Evolutionary conservation across 1,140 invertebrate genomes (phyloP), one percentile per base, ranked within the genome.

Genomic region (Drosophila chauvacae): DNA sequence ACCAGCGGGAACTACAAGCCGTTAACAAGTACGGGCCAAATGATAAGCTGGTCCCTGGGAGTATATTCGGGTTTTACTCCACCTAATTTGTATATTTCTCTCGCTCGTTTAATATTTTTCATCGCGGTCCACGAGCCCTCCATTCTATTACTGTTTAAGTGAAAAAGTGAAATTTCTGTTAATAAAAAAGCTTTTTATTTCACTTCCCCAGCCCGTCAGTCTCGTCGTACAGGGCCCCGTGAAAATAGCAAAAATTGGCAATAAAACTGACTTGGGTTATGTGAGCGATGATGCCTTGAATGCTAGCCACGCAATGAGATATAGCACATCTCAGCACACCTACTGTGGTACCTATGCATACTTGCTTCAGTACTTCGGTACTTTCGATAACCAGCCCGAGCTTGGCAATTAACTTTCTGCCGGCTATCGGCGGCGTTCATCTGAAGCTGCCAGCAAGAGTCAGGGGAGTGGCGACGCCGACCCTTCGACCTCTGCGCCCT

Each of bases 131-230:
- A 64, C 42, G 47, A 44, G 44, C 47, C 45, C 48, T 47, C 62
- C 59, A 75, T 76, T 69, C 51, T 82, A 71, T 65, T 69, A 68
- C 42, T 59, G 58, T 69, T 79, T 66, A 70, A 76, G 64, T 68
- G 59, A 74, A 80, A 83, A 88, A 88, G 84, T 88, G 84, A 88
- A 88, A 88, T 84, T 88, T 84, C 56, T 64, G 50, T 88, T 84
- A 88, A 88, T 88, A 80, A 88, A 80, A 80, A 81, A 83, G 65
- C 62, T 62, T 72, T 86, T 85, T 78, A 78, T 71, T 77, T 58
- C 44, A 35, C 60, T 47, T 55, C 57, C 20, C 62, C 65, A 42
- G 48, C 59, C 64, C 53, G 33, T 51, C 59, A 44, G n/a, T 33
- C 1, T 16, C 28, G n/a, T 56, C 41, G 13, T 50, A 65, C 47